A percentile compares a stretch with the other conserved stretches of the same genome.
These are phyloP conservation scores for Gortyna flavago DNA, from an alignment of 2,888 invertebrate genomes.

Conservation along the genomic window DNA sequence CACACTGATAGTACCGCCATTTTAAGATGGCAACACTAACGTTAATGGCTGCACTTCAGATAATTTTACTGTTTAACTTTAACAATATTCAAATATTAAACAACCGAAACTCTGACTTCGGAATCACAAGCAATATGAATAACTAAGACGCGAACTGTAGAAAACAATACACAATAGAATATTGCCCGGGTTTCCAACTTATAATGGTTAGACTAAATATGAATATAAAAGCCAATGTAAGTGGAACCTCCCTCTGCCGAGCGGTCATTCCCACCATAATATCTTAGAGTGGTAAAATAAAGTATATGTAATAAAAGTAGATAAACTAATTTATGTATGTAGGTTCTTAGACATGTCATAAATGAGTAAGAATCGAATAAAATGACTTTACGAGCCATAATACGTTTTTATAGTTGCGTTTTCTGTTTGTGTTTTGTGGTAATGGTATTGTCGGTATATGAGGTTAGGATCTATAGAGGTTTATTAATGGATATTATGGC, in stretches of 20 bases:
- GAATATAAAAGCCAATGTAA: constrained; percentile 36
- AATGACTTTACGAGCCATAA: constrained; percentile 66
- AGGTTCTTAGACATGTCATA: constrained; percentile 66
- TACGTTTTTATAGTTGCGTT: constrained; percentile 65
- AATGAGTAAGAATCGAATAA: constrained; percentile 67
- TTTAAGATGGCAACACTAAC: constrained; percentile 46
- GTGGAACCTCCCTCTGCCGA: constrained; percentile 53
- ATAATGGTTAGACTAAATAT: constrained; percentile 25
- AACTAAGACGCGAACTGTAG: constrained; percentile 28
- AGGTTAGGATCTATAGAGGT: constrained; percentile 7
- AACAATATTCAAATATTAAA: constrained; percentile 54
- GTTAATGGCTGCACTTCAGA: constrained; percentile 42
- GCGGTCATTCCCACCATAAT: constrained; percentile 66
- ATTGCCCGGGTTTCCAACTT: constrained; percentile 22
- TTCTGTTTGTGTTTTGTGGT: constrained; percentile 64
- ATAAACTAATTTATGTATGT: constrained; percentile 71
- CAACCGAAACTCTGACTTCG: constrained; percentile 26
- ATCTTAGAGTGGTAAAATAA: constrained; percentile 68
- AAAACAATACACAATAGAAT: constrained; percentile 53
- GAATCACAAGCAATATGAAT: constrained; percentile 43
- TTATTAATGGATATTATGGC: constrained; percentile 31
- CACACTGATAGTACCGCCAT: constrained; percentile 25
- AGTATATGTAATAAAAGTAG: constrained; percentile 65
- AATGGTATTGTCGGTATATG: constrained; percentile 60
- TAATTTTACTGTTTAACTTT: constrained; percentile 57